A percentile compares a stretch with the other conserved stretches of the same genome.
Conservation (phyloP, 2,888 invertebrate genomes). For the Campoplex nolae region DNA sequence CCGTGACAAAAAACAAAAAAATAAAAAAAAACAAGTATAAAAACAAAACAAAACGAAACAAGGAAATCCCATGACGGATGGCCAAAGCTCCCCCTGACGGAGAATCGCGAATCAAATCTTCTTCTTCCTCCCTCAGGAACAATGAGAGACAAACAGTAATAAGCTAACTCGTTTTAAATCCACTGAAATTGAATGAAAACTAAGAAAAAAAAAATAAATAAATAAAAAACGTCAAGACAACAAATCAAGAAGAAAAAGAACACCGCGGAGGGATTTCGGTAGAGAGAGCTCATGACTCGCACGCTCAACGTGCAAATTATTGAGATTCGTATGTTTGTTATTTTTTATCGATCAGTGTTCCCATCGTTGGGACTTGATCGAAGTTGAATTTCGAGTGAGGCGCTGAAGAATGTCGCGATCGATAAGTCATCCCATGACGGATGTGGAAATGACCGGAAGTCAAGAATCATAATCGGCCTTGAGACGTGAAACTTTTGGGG, state of each 20-base stretch:
- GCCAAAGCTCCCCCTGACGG: constrained; percentile 64
- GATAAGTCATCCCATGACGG: not conserved
- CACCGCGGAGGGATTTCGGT: constrained; percentile 27
- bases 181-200: not conserved
- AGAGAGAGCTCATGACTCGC: constrained; percentile 38
- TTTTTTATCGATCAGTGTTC: not conserved
- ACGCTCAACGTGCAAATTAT: constrained; percentile 20
- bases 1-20: not conserved
- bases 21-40: not conserved
- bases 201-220: constrained; percentile 2
- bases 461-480: not conserved
- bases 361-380: not conserved
- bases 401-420: constrained; percentile 1
- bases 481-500: not conserved
- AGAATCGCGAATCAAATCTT: not conserved
- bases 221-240: not conserved
- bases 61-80: constrained; percentile 78
- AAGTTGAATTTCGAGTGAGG: not conserved
- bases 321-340: not conserved
- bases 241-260: not conserved
- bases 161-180: not conserved
- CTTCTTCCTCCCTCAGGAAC: constrained; percentile 25
- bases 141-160: constrained; percentile 22
- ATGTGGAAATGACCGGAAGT: not conserved
- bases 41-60: constrained; percentile 24